Evolutionary conservation across 2,113 vertebrate genomes (phyloP), one percentile per base, ranked within the genome.

Genomic region (Lucifuga dentata): DNA sequence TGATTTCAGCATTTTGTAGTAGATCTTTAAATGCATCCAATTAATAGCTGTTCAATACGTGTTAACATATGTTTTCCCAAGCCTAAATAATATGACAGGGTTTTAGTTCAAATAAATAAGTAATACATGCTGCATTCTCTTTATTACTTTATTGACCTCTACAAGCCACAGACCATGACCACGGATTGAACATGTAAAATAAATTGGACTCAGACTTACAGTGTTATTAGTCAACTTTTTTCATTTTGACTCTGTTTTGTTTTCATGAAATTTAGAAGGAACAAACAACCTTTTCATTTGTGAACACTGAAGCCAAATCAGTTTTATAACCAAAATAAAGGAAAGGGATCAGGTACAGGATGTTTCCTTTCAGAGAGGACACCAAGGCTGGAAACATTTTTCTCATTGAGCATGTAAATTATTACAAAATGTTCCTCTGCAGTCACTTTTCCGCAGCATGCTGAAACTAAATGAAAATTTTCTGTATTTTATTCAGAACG

Each of bases 351-450:
- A 82, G 75, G 82, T 81, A 73, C 35, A 72, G 67, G 68, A 74
- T 74, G 76, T 80, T 61, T 33, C 35, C 63, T 61, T 62, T 66
- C 32, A 53, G 53, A 71, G 26, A 40, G 33, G 60, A 57, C 62
- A 71, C 55, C 3, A 19, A 39, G 21, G 71, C 29, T 73, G 66
- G 64, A 83, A 85, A 57, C 36, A 68, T 61, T 75, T 73, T 73
- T 59, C 38, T 76, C 60, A 70, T 39, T 62, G 52, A 82, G 77
- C 72, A 73, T 82, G 75, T 23, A 67, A 84, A 81, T 86, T 68
- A 85, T 76, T 68, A 67, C 63, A 86, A 70, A 82, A 75, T 72
- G 68, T 74, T 79, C 19, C 40, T 62, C 63, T 46, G 51, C 67
- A 56, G 49, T 43, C 57, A 84, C 67, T 77, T 82, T 74, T 79